Evolutionary conservation across 2,888 invertebrate genomes (phyloP), one percentile per base, ranked within the genome.

Genomic region (Strigamia crassipes): DNA sequence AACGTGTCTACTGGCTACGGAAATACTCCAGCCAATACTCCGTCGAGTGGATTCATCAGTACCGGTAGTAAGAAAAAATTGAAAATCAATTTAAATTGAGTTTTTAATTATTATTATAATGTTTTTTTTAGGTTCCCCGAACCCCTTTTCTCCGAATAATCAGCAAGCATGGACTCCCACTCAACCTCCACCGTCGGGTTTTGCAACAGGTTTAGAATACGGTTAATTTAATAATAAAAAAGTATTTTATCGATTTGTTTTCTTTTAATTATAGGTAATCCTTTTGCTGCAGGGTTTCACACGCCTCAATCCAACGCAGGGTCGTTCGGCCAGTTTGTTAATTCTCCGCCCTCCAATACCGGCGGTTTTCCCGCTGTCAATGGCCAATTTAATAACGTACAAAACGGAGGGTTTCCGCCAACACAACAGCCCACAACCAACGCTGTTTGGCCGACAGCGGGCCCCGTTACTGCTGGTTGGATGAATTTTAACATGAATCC

Each of bases 161-260:
- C 79, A 79, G n/a, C 34, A 79, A 31, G 4, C 34, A 6, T 79
- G 79, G 79, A 41, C 79, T 34, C 79, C 79, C 4, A 77, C 77
- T 23, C 77, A 77, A 8, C 77, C 77, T 15, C 77, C 77, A 34
- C 77, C 77, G 10, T 18, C 77, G 8, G 38, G 38, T 23, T 77
- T 77, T 21, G 18, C 77, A 21, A 77, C 77, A n/a, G 77, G 77
- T 77, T 15, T 3, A 18, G 12, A 27, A 13, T 21, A 31, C 13
- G 77, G 23, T 77, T 18, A 23, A 15, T 38, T 38, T 38, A 9
- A n/a, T n/a, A n/a, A n/a, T n/a, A n/a, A n/a, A n/a, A n/a, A 15
- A 77, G 15, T n/a, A 3, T 77, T 77, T 21, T 77, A 77, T 77
- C 23, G 15, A 51, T 51, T n/a, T 77, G 4, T 78, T 78, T 78